phyloP scores from a whole-genome alignment of 2,888 invertebrate genomes.

The Tetropium fuscum region DNA sequence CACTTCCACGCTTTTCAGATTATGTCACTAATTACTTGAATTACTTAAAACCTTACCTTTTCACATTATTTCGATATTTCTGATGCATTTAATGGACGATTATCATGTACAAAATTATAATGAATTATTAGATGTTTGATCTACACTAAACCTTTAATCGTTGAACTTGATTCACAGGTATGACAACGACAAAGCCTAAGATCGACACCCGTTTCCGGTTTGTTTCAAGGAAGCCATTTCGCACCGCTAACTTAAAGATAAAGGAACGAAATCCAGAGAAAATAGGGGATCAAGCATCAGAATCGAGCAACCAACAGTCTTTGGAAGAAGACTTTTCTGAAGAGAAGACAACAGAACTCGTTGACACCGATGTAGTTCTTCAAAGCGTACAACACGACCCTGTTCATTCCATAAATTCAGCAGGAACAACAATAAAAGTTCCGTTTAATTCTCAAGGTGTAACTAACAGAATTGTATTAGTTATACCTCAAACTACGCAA shows the following conservation, averaged over 20 bases:
- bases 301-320: slow-evolving; percentile 55
- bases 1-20: too few relatives aligned
- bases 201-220: slow-evolving; percentile 43
- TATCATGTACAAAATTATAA: too few relatives aligned
- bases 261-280: slow-evolving; percentile 29
- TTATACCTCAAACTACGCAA: background rate
- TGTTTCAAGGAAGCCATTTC: slow-evolving; percentile 49
- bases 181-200: slow-evolving; percentile 27
- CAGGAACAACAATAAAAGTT: slow-evolving; percentile 17
- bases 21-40: too few relatives aligned
- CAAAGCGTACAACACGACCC: slow-evolving; percentile 57
- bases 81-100: too few relatives aligned
- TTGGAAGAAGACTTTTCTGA: slow-evolving; percentile 45
- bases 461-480: background rate
- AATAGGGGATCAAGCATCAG: slow-evolving; percentile 51
- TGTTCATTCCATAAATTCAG: slow-evolving; percentile 19
- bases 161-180: background rate
- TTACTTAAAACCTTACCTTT: too few relatives aligned
- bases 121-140: too few relatives aligned
- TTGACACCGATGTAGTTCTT: slow-evolving; percentile 55
- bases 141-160: too few relatives aligned
- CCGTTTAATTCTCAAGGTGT: background rate
- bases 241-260: slow-evolving; percentile 40
- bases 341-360: slow-evolving; percentile 52
- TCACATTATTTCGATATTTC: too few relatives aligned